These are phyloP conservation scores for Ophion costatus DNA, from an alignment of 2,888 invertebrate genomes.

Conservation along the genomic window DNA sequence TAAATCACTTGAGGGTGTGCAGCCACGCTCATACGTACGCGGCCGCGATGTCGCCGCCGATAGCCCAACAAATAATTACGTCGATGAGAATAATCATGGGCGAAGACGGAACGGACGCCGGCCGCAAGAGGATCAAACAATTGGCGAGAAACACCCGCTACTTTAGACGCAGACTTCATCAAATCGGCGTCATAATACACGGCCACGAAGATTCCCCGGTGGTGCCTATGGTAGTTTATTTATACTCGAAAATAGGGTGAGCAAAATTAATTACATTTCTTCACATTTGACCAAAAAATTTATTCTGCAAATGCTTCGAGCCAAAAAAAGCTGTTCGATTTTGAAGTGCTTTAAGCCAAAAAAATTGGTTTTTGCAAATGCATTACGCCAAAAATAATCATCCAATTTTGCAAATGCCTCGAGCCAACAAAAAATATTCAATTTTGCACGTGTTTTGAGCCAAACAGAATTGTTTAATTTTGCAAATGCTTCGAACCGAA, in stretches of 20 bases:
- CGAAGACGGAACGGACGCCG: slow-evolving; percentile 90
- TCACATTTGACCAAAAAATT: neutral
- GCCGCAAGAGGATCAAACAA: slow-evolving; percentile 87
- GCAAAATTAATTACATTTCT: slow-evolving; percentile 66
- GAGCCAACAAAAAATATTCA: neutral
- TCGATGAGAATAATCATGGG: slow-evolving; percentile 96
- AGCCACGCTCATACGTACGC: slow-evolving; percentile 96
- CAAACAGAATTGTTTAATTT: neutral
- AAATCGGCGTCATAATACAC: slow-evolving; percentile 95
- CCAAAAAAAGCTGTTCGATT: too few species aligned
- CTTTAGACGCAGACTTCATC: slow-evolving; percentile 91
- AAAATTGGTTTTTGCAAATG: too few species aligned
- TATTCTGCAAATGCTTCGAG: too few species aligned
- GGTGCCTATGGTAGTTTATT: slow-evolving; percentile 97
- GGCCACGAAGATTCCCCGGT: slow-evolving; percentile 98
- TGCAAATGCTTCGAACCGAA: neutral
- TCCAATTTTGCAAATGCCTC: neutral
- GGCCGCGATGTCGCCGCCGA: slow-evolving; percentile 94
- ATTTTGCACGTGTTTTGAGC: neutral
- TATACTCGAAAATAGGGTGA: slow-evolving; percentile 96
- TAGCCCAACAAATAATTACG: slow-evolving; percentile 95
- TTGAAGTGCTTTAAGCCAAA: too few species aligned
- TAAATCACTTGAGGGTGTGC: slow-evolving; percentile 89
- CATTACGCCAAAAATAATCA: neutral
- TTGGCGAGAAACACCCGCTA: slow-evolving; percentile 93